phyloP scores from a whole-genome alignment of 2,113 vertebrate genomes.

The Caranx melampygus region DNA sequence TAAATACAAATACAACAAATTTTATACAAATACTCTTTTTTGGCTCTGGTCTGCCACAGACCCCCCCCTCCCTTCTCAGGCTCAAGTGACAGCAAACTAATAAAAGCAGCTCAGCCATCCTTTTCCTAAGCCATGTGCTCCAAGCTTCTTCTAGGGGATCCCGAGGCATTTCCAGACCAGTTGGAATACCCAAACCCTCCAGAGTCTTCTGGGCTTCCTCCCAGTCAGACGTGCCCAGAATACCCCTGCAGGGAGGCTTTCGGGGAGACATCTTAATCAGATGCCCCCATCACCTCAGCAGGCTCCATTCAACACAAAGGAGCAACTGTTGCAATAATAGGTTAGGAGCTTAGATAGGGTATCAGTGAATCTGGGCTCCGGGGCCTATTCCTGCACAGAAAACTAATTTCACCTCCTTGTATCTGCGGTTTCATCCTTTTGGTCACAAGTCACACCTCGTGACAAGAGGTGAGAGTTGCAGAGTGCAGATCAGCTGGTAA shows the following conservation, averaged over 20 bases:
- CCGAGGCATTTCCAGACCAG: conserved; percentile 48
- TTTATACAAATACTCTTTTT: too few species aligned
- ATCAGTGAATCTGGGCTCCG: conserved; percentile 48
- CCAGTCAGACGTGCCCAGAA: conserved; percentile 60
- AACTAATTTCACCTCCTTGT: conserved; percentile 51
- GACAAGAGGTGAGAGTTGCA: conserved; percentile 46
- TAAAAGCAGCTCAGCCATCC: conserved; percentile 12
- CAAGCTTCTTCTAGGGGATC: conserved; percentile 47
- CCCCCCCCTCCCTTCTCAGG: neutral
- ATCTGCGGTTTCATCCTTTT: conserved; percentile 52
- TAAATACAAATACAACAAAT: too few species aligned
- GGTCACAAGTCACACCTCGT: conserved; percentile 49
- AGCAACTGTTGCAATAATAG: conserved; percentile 47
- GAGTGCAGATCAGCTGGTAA: conserved; percentile 23
- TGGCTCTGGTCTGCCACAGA: too few species aligned
- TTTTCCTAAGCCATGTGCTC: conserved; percentile 33
- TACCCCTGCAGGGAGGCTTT: conserved; percentile 50
- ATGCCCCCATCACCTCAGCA: conserved; percentile 47
- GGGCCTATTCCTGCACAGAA: conserved; percentile 32
- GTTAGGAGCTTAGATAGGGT: conserved; percentile 50
- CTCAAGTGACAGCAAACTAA: conserved; percentile 15
- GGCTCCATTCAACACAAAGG: conserved; percentile 47
- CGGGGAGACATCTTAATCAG: conserved; percentile 64
- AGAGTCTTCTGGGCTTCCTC: conserved; percentile 49
- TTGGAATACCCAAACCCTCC: conserved; percentile 55